phyloP scores from a whole-genome alignment of 2,888 invertebrate genomes.

The Dolichomitus sp. region DNA sequence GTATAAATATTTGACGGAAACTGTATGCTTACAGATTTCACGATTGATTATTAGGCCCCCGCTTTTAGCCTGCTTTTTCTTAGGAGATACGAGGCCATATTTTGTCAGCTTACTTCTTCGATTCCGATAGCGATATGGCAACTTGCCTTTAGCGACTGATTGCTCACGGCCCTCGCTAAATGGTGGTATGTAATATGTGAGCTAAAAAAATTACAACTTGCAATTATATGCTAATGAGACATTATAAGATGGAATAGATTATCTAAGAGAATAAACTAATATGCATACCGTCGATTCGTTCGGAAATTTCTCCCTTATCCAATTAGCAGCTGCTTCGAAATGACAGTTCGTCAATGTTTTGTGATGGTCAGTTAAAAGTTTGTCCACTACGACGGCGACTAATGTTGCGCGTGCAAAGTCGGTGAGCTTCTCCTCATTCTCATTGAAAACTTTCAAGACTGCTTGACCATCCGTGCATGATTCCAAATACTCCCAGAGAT shows the following conservation, averaged over 20 bases:
- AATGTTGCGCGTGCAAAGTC: neutral
- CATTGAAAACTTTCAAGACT: neutral
- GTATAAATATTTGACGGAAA: neutral
- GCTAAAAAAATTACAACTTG: neutral
- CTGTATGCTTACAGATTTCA: neutral
- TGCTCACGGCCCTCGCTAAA: slow-evolving; percentile 15
- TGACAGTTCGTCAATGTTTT: neutral
- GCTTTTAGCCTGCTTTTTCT: neutral
- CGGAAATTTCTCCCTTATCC: slow-evolving; percentile 16
- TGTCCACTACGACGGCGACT: neutral
- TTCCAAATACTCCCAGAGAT: neutral
- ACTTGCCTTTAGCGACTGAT: slow-evolving; percentile 34
- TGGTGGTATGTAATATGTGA: slow-evolving; percentile 31
- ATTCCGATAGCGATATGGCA: slow-evolving; percentile 45
- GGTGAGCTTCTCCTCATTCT: neutral
- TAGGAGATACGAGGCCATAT: neutral
- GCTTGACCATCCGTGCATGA: neutral
- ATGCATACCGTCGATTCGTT: neutral
- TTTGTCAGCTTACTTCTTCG: neutral
- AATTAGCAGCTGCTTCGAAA: neutral
- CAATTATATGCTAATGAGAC: neutral
- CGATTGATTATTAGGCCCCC: neutral
- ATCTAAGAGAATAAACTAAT: neutral
- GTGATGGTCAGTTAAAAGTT: neutral
- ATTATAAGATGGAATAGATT: neutral